Evolutionary conservation across 2,888 invertebrate genomes (phyloP), one percentile per base, ranked within the genome.

Genomic region (Caenorhabditis angaria): DNA sequence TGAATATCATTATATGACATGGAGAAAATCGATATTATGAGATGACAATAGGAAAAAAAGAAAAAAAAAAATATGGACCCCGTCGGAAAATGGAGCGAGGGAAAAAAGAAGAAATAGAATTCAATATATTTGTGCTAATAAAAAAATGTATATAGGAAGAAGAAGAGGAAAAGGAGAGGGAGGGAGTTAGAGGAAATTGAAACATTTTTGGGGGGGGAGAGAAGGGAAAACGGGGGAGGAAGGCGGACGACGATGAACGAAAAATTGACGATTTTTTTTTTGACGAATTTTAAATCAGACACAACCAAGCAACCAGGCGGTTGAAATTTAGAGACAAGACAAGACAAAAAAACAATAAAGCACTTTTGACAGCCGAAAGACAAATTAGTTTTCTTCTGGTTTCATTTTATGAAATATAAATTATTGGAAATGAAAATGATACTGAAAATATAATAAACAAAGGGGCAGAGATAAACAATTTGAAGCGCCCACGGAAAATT

Each of bases 91-190:
- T n/a, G n/a, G 53, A 67, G 58, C 58, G 67, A 67, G 57, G 25
- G 55, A 51, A 53, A 57, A 51, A 24, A 47, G 61, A 60, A 27
- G 60, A 28, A 35, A 64, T 3, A 50, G 48, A 66, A 58, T 35
- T 62, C 47, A 51, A 56, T 55, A 61, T 29, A 58, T 51, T 25
- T 25, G 64, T 53, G 25, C 50, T 57, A 53, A 20, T 54, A 35
- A 29, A 8, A 59, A 51, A 54, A 54, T 50, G 59, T 47, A 8
- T 28, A 54, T 5, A 14, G 6, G 28, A 14, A 12, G 32, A 35
- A 20, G 51, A 24, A 50, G n/a, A 28, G 51, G 14, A 22, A 14
- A 41, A 32, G 48, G 61, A 56, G 48, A 60, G 61, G 50, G 55
- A 60, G 29, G 18, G 55, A 29, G 29, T 24, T 20, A 25, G 27